phyloP scores from a whole-genome alignment of 2,113 vertebrate genomes.

The Gallinago jamesoni region DNA sequence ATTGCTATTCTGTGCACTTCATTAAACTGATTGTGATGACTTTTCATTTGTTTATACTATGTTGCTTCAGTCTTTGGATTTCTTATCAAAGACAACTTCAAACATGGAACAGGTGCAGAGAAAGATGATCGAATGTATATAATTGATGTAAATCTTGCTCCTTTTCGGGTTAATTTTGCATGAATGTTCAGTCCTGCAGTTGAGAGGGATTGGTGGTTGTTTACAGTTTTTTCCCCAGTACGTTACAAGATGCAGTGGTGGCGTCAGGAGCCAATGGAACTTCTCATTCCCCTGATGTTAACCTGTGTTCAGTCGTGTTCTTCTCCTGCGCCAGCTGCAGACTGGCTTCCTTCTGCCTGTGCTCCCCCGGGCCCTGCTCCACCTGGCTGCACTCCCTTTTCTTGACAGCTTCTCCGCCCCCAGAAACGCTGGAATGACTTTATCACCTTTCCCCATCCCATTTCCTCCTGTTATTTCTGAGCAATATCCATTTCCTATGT shows the following conservation, averaged over 20 bases:
- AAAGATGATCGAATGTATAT: background rate
- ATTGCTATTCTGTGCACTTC: slow-evolving; percentile 86
- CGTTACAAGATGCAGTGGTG: too few relatives aligned
- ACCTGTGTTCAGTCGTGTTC: accelerated
- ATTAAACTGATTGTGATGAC: slow-evolving; percentile 87
- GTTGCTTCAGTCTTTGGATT: slow-evolving; percentile 73
- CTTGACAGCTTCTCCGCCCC: background rate
- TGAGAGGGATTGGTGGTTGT: background rate
- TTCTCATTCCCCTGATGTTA: background rate
- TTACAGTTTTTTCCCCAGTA: accelerated
- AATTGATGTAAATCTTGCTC: background rate
- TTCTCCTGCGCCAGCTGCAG: background rate
- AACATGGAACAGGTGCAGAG: background rate
- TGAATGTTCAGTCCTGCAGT: background rate
- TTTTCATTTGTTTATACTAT: slow-evolving; percentile 81
- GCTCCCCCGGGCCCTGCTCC: background rate
- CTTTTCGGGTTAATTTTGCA: background rate
- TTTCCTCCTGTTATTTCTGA: background rate
- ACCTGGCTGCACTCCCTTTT: background rate
- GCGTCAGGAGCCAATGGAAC: background rate
- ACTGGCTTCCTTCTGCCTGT: accelerated
- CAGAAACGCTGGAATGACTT: background rate
- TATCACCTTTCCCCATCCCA: background rate
- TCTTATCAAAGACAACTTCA: slow-evolving; percentile 30
- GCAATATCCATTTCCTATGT: background rate